Conservation (phyloP, 2,797 vertebrate species). For the Neopelma chrysocephalum region DNA sequence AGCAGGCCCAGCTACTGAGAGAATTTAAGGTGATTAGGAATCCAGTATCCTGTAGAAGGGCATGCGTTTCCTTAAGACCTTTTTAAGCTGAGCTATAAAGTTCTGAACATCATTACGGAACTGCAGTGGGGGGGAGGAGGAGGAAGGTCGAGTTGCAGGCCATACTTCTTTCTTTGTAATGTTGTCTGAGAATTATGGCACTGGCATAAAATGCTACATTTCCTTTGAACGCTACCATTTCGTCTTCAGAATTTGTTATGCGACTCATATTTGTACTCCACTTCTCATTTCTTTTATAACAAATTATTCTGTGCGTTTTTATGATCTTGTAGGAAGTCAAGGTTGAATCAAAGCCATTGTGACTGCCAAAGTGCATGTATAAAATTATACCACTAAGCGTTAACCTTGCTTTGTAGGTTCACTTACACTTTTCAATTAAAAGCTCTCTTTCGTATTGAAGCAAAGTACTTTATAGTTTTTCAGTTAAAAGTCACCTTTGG, state of each 20-base stretch:
- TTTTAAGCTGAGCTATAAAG: not conserved
- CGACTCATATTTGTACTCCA: constrained; percentile 39
- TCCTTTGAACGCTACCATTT: constrained; percentile 35
- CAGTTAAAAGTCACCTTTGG: constrained; percentile 47
- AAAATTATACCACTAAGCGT: constrained; percentile 57
- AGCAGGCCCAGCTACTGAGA: not conserved
- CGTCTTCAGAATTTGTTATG: constrained; percentile 45
- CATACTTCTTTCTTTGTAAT: not conserved
- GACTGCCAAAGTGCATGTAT: constrained; percentile 58
- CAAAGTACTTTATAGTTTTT: constrained; percentile 45
- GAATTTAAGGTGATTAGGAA: not conserved
- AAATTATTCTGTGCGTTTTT: constrained; percentile 62
- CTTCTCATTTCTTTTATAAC: constrained; percentile 41
- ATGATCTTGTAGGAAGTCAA: constrained; percentile 60
- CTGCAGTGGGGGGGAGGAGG: not conserved
- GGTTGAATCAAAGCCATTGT: constrained; percentile 63
- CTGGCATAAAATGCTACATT: constrained; percentile 46
- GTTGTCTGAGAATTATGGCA: constrained; percentile 26
- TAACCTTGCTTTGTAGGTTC: constrained; percentile 58
- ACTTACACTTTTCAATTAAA: constrained; percentile 55
- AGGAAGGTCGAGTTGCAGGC: constrained; percentile 1
- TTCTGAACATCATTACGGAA: not conserved
- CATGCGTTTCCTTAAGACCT: not conserved
- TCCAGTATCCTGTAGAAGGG: not conserved
- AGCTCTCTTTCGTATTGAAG: constrained; percentile 44